phyloP scores from a whole-genome alignment of 2,888 invertebrate species.

The Rugalucina vietnamica region DNA sequence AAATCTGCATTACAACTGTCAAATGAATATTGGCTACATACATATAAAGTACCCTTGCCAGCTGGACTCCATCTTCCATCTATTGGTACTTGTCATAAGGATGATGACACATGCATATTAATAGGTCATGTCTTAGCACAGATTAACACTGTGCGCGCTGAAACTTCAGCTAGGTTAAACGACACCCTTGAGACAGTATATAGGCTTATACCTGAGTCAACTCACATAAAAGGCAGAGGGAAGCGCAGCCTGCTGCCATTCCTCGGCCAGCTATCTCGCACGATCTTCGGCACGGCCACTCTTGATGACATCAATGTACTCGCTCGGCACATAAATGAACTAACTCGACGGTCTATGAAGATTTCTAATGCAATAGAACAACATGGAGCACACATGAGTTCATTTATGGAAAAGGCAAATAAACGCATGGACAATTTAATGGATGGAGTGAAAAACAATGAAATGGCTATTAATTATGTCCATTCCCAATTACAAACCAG shows the following conservation, averaged over 20 bases:
- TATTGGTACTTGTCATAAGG: conserved; percentile 5
- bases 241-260: conserved; percentile 32
- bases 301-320: conserved; percentile 38
- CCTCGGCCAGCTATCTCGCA: conserved; percentile 25
- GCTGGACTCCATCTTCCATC: background rate
- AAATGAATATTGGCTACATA: conserved; percentile 21
- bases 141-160: conserved; percentile 3
- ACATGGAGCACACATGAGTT: conserved; percentile 24
- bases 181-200: background rate
- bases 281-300: conserved; percentile 41
- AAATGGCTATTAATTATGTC: conserved; percentile 31
- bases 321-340: conserved; percentile 36
- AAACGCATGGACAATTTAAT: conserved; percentile 31
- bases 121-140: conserved; percentile 3
- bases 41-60: conserved; percentile 4
- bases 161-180: conserved; percentile 12
- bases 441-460: conserved; percentile 30
- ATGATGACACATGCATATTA: background rate
- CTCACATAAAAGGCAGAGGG: background rate
- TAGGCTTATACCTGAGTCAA: conserved; percentile 5
- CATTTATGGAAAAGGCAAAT: conserved; percentile 29
- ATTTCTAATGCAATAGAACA: conserved; percentile 3
- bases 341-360: conserved; percentile 3
- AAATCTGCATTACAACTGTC: background rate
- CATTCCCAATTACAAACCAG: conserved; percentile 18